Evolutionary conservation across 2,888 invertebrate genomes (phyloP).

Genomic region (Plutella xylostella): DNA sequence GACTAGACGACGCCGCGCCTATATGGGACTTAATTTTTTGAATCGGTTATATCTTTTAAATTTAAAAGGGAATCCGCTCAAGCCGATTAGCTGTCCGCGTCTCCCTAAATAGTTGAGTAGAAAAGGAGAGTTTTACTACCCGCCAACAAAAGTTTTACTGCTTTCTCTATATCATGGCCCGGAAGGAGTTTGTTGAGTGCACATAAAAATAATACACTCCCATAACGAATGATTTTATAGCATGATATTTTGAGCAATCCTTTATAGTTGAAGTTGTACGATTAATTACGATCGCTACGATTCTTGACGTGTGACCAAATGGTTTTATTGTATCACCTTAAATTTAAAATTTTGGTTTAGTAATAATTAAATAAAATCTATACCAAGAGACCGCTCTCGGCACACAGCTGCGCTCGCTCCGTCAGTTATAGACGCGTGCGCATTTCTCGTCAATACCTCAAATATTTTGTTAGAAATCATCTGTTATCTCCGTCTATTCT

Average conservation of each 20-base stretch:
- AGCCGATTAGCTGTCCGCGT: neutral
- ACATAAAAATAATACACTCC: slow-evolving; percentile 27
- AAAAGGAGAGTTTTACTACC: slow-evolving; percentile 1
- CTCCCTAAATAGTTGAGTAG: neutral
- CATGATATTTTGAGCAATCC: neutral
- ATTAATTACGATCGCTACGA: too few relatives aligned
- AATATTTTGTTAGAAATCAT: slow-evolving; percentile 8
- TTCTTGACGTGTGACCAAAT: neutral
- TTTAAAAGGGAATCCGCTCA: neutral
- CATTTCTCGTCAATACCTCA: slow-evolving; percentile 2
- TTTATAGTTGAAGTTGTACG: too few relatives aligned
- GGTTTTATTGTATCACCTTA: neutral
- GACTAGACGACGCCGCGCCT: slow-evolving; percentile 10
- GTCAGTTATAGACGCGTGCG: neutral
- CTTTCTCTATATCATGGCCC: slow-evolving; percentile 25
- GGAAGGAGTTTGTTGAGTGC: slow-evolving; percentile 34
- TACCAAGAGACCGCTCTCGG: neutral
- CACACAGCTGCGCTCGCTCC: neutral
- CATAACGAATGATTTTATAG: neutral
- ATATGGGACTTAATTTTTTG: slow-evolving; percentile 1
- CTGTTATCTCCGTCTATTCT: neutral
- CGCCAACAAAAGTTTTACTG: slow-evolving; percentile 22
- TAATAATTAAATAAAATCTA: too few relatives aligned
- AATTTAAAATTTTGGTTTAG: too few relatives aligned
- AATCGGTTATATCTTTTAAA: neutral